A percentile compares a stretch with the other conserved stretches of the same genome.
Conservation (phyloP, 2,888 invertebrate species). For the Nasonia oneida region DNA sequence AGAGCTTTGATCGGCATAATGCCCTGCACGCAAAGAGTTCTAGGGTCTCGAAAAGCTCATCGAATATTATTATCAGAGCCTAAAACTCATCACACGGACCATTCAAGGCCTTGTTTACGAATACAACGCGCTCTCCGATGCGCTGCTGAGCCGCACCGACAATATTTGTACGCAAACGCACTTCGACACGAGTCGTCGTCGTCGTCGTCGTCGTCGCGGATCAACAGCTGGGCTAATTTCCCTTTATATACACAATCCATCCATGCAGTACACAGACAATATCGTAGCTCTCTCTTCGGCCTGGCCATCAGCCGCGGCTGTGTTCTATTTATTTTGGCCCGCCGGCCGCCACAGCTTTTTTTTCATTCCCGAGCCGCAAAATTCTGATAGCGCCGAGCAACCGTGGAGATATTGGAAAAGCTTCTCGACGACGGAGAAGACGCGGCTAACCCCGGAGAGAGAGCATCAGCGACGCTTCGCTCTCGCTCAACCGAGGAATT, state of each 20-base stretch:
- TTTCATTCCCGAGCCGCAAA: slow-evolving; percentile 40
- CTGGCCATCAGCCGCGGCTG: neutral
- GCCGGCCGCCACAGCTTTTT: neutral
- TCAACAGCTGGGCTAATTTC: slow-evolving; percentile 10
- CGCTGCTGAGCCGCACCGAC: neutral
- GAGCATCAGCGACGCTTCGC: slow-evolving; percentile 8
- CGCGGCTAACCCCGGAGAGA: neutral
- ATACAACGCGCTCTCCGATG: neutral
- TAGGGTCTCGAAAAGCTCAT: neutral
- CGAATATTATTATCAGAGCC: neutral
- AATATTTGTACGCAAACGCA: neutral
- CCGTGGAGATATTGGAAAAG: slow-evolving; percentile 36
- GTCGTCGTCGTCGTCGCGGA: neutral
- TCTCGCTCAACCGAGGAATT: slow-evolving; percentile 65
- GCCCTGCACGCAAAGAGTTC: neutral
- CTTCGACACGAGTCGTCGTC: neutral
- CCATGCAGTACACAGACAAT: neutral
- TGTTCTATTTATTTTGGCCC: slow-evolving; percentile 22
- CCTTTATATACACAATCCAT: neutral
- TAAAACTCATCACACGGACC: neutral
- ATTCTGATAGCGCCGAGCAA: slow-evolving; percentile 38
- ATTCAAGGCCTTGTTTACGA: neutral
- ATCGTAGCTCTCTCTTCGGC: neutral
- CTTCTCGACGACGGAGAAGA: slow-evolving; percentile 22
- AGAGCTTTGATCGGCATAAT: neutral